Evolutionary conservation across 2,113 vertebrate species (phyloP), one percentile per base, ranked within the genome.

Genomic region (Acinonyx jubatus): DNA sequence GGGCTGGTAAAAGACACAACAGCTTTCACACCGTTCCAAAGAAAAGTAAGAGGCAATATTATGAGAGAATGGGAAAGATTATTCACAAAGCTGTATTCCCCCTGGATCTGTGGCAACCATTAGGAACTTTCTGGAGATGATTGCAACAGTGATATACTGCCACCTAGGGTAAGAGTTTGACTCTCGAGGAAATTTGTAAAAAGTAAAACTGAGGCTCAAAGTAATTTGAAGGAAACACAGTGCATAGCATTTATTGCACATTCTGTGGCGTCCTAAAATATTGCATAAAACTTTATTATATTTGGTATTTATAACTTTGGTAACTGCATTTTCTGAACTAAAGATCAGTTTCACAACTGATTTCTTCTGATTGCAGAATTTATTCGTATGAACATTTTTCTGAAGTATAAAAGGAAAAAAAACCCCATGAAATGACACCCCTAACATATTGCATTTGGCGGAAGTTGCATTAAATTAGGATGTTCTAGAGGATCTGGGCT

Each of bases 111-210:
- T 3, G 36, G 48, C 33, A 91, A 36, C 33, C 14, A 2, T 18
- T 73, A 36, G 10, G 65, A 57, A 38, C 45, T 12, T 33, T 48
- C 31, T 4, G 0, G 83, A 81, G 23, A n/a, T 2, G 31, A 36
- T 21, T 11, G 27, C 31, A 80, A 19, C 19, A n/a, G 96, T 55
- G 68, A 4, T 2, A 71, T n/a, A 80, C 82, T 95, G 97, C 97
- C 98, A 89, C 92, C 97, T 96, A 89, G 92, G 0, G 97, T 95
- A 21, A 50, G 23, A 27, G 8, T 27, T 21, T 41, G 71, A 45
- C 33, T 63, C 33, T 9, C 4, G 12, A 65, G 16, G 36, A 76
- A 38, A 25, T 41, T 88, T 88, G 45, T 4, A 52, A 57, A 82
- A 73, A 50, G 33, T 13, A 38, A 13, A 57, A 13, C 33, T 12